Percentiles rank a stretch among this genome's conserved stretches.
These are phyloP conservation scores for Yponomeuta evonymella DNA, from an alignment of 2,888 invertebrate species.

Conservation along the genomic window DNA sequence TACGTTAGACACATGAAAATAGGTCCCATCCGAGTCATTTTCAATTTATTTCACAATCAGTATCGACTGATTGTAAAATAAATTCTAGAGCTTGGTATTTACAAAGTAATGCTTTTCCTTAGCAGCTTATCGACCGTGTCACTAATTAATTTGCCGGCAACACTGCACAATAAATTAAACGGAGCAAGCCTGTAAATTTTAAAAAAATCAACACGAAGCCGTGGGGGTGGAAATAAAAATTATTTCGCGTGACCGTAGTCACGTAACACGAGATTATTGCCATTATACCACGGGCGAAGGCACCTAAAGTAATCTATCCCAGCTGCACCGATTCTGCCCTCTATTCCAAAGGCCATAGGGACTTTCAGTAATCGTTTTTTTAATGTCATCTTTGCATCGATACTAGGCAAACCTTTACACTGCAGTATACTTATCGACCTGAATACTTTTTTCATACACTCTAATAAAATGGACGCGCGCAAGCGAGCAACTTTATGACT, in stretches of 20 bases:
- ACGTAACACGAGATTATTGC: conserved; percentile 43
- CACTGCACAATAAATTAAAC: not conserved
- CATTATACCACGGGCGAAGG: not conserved
- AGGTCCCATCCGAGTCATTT: no score
- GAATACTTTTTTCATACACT: not conserved
- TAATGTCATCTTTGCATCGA: conserved; percentile 51
- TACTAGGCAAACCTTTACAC: conserved; percentile 28
- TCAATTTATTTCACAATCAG: no score
- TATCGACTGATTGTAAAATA: no score
- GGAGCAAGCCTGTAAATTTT: not conserved
- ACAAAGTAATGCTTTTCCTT: not conserved
- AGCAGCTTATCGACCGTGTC: not conserved
- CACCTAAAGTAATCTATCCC: conserved; percentile 18
- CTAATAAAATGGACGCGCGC: conserved; percentile 7
- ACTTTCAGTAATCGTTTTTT: conserved; percentile 16
- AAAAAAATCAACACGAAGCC: conserved; percentile 39
- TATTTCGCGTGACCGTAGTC: conserved; percentile 48
- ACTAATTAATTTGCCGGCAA: not conserved
- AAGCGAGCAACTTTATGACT: not conserved
- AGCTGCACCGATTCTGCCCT: conserved; percentile 25
- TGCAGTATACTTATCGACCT: not conserved
- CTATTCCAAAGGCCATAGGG: not conserved
- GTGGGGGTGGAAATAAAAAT: conserved; percentile 27
- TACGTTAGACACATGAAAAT: no score
- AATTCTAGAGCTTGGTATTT: no score